A percentile compares a stretch with the other conserved stretches of the same genome.
Evolutionary conservation across 2,113 vertebrate genomes (phyloP).

Genomic region (Stigmatopora nigra): DNA sequence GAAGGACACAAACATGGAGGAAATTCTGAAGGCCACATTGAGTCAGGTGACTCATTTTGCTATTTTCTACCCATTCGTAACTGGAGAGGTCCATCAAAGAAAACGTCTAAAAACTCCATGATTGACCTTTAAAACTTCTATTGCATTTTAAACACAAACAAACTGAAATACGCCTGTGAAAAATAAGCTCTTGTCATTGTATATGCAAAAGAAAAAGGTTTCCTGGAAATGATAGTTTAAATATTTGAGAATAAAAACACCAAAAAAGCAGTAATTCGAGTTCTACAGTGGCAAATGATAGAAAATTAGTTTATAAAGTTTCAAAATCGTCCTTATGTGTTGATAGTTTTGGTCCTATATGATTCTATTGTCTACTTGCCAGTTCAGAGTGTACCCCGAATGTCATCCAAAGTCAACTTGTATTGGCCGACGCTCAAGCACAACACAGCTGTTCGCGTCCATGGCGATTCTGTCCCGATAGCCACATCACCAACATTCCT

Average conservation of each 20-base stretch:
- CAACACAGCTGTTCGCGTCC: not conserved
- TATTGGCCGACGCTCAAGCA: not conserved
- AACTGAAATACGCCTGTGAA: not conserved
- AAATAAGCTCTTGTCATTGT: not conserved
- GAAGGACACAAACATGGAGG: not conserved
- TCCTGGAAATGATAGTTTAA: not conserved
- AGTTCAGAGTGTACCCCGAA: not conserved
- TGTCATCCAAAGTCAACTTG: not conserved
- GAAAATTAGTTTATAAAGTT: not conserved
- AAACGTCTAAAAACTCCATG: not conserved
- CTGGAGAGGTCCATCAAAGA: not conserved
- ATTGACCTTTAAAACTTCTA: slow-evolving; percentile 4
- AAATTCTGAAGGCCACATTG: not conserved
- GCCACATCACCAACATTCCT: slow-evolving; percentile 5
- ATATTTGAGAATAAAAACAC: too few species aligned
- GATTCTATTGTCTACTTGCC: not conserved
- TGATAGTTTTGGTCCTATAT: not conserved
- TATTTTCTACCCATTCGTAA: too few species aligned
- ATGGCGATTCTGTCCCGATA: not conserved
- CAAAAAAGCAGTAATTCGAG: too few species aligned
- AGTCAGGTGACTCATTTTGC: not conserved
- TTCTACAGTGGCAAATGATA: too few species aligned
- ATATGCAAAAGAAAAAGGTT: not conserved
- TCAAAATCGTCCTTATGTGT: not conserved
- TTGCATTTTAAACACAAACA: slow-evolving; percentile 1